Percentiles rank a stretch among this genome's conserved stretches.
phyloP scores from a whole-genome alignment of 2,888 invertebrate genomes.

The Ectemnius continuus region DNA sequence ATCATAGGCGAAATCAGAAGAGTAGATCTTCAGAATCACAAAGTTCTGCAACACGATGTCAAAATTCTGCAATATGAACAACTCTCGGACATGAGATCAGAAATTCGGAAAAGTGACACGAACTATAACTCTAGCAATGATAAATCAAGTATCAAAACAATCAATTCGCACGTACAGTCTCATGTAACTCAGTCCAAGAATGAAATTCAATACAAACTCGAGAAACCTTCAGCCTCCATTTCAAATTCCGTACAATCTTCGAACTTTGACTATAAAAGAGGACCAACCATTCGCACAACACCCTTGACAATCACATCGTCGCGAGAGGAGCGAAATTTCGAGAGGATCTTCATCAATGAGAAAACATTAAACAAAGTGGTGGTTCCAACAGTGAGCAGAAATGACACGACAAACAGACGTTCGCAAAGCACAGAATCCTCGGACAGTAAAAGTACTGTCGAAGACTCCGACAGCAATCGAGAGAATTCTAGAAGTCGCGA shows the following conservation, averaged over 20 bases:
- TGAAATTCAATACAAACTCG: not conserved
- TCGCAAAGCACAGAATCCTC: not conserved
- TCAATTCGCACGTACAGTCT: too few relatives aligned
- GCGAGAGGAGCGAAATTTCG: constrained; percentile 56
- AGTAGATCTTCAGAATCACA: too few relatives aligned
- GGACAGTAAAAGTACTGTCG: fast-evolving
- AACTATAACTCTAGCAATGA: too few relatives aligned
- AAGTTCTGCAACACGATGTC: too few relatives aligned
- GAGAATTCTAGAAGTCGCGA: not conserved
- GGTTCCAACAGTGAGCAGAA: constrained; percentile 63
- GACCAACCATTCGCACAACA: constrained; percentile 40
- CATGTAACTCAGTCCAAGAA: not conserved
- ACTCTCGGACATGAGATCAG: not conserved
- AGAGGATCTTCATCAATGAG: constrained; percentile 68
- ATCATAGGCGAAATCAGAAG: too few relatives aligned
- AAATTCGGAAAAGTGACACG: not conserved
- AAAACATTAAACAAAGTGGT: constrained; percentile 70
- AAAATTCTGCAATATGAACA: too few relatives aligned
- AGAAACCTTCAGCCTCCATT: not conserved
- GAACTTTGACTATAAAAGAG: not conserved
- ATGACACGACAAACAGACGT: constrained; percentile 12
- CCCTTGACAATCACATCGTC: constrained; percentile 48
- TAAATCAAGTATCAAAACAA: too few relatives aligned
- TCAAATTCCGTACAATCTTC: not conserved
- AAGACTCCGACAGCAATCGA: not conserved